Conservation (phyloP, 92 coral and sea anemone genomes). For the Chrysogorgia sp. region DNA sequence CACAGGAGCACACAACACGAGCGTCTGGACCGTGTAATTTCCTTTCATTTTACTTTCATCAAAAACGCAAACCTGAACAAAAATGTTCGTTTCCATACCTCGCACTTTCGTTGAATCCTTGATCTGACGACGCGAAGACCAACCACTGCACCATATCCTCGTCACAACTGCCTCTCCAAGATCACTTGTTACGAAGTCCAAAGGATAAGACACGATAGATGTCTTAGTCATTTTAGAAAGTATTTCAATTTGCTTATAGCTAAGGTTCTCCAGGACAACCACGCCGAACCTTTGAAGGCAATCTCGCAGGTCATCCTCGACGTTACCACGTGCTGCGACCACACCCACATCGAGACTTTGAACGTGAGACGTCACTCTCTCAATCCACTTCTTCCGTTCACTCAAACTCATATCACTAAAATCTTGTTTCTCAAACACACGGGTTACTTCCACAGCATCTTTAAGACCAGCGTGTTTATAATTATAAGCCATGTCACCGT, state of each 20-base stretch:
- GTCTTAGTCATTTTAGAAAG: slow-evolving; percentile 71
- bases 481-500: slow-evolving; percentile 78
- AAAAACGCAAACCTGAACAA: slow-evolving; percentile 42
- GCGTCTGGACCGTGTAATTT: slow-evolving; percentile 60
- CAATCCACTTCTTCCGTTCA: slow-evolving; percentile 65
- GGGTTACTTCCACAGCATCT: slow-evolving; percentile 56
- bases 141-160: slow-evolving; percentile 28
- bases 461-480: slow-evolving; percentile 77
- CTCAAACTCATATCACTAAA: slow-evolving; percentile 9
- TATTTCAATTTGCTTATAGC: slow-evolving; percentile 59
- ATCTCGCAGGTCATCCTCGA: slow-evolving; percentile 66
- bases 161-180: slow-evolving; percentile 68
- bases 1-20: slow-evolving; percentile 73
- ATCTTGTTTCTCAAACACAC: slow-evolving; percentile 44
- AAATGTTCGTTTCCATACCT: not conserved
- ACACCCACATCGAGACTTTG: slow-evolving; percentile 56
- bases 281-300: slow-evolving; percentile 61
- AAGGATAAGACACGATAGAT: slow-evolving; percentile 61
- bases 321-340: slow-evolving; percentile 69
- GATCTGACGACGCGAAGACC: slow-evolving; percentile 20
- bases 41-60: slow-evolving; percentile 12
- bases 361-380: slow-evolving; percentile 42
- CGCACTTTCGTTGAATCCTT: slow-evolving; percentile 18
- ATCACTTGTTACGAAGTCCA: slow-evolving; percentile 65
- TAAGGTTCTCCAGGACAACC: slow-evolving; percentile 60